Evolutionary conservation across 2,888 invertebrate species (phyloP).

Genomic region (Ophraella communa): DNA sequence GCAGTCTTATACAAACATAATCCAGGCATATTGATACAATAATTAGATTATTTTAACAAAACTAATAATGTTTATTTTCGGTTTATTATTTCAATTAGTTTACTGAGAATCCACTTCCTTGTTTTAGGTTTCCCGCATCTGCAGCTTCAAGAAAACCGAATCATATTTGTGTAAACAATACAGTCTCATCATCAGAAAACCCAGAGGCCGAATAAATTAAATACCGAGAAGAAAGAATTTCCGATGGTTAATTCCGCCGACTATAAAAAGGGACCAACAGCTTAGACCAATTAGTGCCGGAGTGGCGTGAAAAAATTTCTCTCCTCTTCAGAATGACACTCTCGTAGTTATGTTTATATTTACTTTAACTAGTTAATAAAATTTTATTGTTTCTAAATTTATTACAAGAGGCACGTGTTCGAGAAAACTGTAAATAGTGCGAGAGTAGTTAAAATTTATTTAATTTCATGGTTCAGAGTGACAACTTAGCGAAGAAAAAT

Average conservation of each 20-base stretch:
- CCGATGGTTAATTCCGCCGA: background rate
- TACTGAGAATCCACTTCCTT: background rate
- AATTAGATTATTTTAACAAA: background rate
- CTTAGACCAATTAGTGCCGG: no score
- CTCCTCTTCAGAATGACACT: background rate
- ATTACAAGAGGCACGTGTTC: background rate
- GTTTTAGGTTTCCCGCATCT: constrained; percentile 7
- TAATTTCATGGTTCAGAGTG: background rate
- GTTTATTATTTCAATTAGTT: background rate
- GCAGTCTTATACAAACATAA: background rate
- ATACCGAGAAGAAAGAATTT: constrained; percentile 11
- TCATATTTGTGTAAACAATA: background rate
- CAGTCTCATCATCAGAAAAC: background rate
- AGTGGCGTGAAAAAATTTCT: background rate
- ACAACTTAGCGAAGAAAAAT: constrained; percentile 46
- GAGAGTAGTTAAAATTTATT: background rate
- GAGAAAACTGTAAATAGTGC: no score
- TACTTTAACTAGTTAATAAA: background rate
- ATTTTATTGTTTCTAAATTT: background rate
- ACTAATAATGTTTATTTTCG: background rate
- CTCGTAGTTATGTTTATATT: background rate
- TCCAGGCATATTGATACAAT: background rate
- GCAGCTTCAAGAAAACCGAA: background rate
- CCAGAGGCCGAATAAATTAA: constrained; percentile 5
- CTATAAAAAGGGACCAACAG: background rate